Conservation (phyloP, 2,797 vertebrate genomes). For the Apodemus agrarius region DNA sequence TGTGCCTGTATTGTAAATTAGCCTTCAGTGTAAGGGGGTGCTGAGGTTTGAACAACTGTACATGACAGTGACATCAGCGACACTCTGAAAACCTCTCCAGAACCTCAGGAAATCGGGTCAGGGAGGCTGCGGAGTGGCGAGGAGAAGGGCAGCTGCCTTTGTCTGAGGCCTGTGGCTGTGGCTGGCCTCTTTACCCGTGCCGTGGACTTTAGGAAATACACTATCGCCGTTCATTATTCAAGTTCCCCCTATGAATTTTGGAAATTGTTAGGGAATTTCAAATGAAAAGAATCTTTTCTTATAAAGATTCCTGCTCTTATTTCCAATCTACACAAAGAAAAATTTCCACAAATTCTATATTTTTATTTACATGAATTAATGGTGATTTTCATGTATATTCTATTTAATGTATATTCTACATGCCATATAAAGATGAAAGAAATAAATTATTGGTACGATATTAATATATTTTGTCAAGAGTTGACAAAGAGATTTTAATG, state of each 20-base stretch:
- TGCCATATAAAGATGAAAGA: constrained; percentile 41
- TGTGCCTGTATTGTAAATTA: constrained; percentile 36
- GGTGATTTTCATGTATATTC: not conserved
- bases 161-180: constrained; percentile 12
- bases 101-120: constrained; percentile 8
- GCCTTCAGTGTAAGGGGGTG: not conserved
- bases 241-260: not conserved
- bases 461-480: constrained; percentile 40
- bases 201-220: constrained; percentile 29
- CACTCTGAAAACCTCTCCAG: constrained; percentile 51
- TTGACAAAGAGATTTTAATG: constrained; percentile 47
- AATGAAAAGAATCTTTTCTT: constrained; percentile 45
- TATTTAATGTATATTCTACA: not conserved
- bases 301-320: not conserved
- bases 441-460: constrained; percentile 53
- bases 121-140: not conserved
- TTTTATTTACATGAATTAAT: constrained; percentile 56
- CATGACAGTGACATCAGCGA: not conserved
- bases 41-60: not conserved
- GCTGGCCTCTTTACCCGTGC: not conserved
- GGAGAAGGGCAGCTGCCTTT: not conserved
- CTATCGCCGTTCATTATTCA: not conserved
- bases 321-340: constrained; percentile 35
- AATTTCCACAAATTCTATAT: constrained; percentile 23
- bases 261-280: constrained; percentile 41